phyloP scores from a whole-genome alignment of 2,888 invertebrate genomes.

The Chouioia cunea region DNA sequence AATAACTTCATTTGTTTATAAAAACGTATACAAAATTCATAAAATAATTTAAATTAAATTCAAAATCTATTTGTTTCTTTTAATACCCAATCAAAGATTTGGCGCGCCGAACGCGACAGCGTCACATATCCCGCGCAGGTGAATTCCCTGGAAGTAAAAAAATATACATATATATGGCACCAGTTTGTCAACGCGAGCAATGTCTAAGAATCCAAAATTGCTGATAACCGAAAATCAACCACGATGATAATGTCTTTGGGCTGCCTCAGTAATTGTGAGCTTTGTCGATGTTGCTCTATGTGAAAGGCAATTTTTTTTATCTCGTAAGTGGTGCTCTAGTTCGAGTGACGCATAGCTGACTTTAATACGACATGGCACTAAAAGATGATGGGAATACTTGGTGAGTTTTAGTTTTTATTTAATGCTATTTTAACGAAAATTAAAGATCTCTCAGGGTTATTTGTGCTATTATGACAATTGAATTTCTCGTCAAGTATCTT shows the following conservation, averaged over 20 bases:
- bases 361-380: conserved; percentile 71
- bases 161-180: conserved; percentile 52
- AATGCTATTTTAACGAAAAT: too few relatives aligned
- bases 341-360: conserved; percentile 46
- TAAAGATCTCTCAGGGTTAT: too few relatives aligned
- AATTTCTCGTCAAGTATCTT: too few relatives aligned
- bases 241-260: neutral
- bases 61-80: too few relatives aligned
- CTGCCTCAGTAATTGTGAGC: conserved; percentile 1
- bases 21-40: too few relatives aligned
- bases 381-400: conserved; percentile 76
- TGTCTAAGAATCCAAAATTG: conserved; percentile 29
- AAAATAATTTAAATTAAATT: too few relatives aligned
- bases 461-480: too few relatives aligned
- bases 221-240: neutral
- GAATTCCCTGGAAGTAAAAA: neutral
- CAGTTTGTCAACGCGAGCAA: conserved; percentile 51
- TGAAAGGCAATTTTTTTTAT: neutral
- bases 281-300: neutral
- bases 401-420: conserved; percentile 65
- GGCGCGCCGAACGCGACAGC: too few relatives aligned
- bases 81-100: too few relatives aligned
- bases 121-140: conserved; percentile 11
- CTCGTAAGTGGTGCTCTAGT: neutral
- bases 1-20: too few relatives aligned